Base-by-base conservation (phyloP, 2,888 invertebrate species). In the Orchesellides sinensis region DNA sequence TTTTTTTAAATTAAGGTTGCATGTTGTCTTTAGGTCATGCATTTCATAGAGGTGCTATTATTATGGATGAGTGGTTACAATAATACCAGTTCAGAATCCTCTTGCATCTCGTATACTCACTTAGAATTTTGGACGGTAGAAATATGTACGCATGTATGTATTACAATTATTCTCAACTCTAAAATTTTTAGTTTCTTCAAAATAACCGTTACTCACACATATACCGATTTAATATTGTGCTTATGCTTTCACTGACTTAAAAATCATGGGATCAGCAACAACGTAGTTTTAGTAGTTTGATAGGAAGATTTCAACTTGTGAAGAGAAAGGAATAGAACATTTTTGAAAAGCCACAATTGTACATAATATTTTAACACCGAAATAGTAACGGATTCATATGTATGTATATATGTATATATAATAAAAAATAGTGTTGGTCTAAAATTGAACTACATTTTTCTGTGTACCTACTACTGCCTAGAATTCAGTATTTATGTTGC, bases 311-410 rank as follows among this genome's bases (percentile, higher is more conserved):
- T 63, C 40, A 21, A 8, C 23, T 45, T 63, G 19, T 19, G 21
- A 63, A 19, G 1, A 25, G 25, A 29, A 63, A 45, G 40, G 5
- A 23, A 63, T 10, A 19, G 32, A n/a, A 59, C 25, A 63, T 21
- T 14, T 21, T 6, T 61, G 35, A 32, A 40, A 63, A 63, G 63
- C 63, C 63, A 63, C 63, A 40, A 63, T 63, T 63, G 40, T 40
- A n/a, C 40, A 35, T 63, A 63, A 63, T 63, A 63, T 63, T 63
- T 63, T 40, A 63, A 63, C 63, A 63, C 63, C 40, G n/a, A n/a
- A n/a, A n/a, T 23, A 63, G 63, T 21, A 35, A 21, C 63, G 40
- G 23, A 63, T 63, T 63, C 63, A 63, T 21, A 4, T 25, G 27
- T 27, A 27, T 29, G 19, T 59, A 27, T 59, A 35, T 12, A 8